Evolutionary conservation across 2,888 invertebrate genomes (phyloP).

Genomic region (Coleophora deauratella): DNA sequence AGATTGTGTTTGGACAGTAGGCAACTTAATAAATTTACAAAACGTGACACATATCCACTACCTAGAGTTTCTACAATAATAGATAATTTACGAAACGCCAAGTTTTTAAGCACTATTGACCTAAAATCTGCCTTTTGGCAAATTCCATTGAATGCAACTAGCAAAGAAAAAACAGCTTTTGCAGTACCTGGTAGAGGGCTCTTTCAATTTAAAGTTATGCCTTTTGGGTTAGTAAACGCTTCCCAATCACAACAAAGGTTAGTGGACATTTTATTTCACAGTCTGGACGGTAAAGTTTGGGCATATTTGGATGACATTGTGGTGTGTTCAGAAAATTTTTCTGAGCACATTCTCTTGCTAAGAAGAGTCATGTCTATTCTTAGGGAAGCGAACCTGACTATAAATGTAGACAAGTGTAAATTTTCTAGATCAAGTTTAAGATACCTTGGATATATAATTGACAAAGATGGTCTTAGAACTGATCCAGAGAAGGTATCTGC

Average conservation of each 20-base stretch:
- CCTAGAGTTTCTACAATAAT: constrained; percentile 4
- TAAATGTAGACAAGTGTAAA: constrained; percentile 8
- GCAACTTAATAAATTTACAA: constrained; percentile 13
- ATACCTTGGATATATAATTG: constrained; percentile 12
- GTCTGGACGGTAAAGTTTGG: constrained; percentile 4
- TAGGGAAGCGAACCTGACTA: background rate
- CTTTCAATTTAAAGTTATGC: constrained; percentile 10
- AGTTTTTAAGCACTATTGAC: constrained; percentile 12
- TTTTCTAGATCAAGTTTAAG: constrained; percentile 6
- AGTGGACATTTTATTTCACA: constrained; percentile 5
- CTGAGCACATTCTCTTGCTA: background rate
- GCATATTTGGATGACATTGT: constrained; percentile 10
- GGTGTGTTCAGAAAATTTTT: constrained; percentile 1
- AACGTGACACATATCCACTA: constrained; percentile 9
- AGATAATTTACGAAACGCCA: constrained; percentile 11
- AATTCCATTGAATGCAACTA: constrained; percentile 8
- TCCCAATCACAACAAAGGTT: constrained; percentile 8
- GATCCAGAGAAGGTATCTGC: constrained; percentile 14
- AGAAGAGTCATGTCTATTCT: background rate
- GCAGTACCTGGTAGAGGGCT: constrained; percentile 5
- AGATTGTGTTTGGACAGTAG: constrained; percentile 15
- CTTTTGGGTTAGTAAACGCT: constrained; percentile 6
- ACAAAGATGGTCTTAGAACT: constrained; percentile 10
- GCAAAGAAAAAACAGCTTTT: constrained; percentile 15
- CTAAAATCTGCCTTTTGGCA: constrained; percentile 17